Evolutionary conservation across 2,797 vertebrate genomes (phyloP).

Genomic region (Clarias laeviceps): DNA sequence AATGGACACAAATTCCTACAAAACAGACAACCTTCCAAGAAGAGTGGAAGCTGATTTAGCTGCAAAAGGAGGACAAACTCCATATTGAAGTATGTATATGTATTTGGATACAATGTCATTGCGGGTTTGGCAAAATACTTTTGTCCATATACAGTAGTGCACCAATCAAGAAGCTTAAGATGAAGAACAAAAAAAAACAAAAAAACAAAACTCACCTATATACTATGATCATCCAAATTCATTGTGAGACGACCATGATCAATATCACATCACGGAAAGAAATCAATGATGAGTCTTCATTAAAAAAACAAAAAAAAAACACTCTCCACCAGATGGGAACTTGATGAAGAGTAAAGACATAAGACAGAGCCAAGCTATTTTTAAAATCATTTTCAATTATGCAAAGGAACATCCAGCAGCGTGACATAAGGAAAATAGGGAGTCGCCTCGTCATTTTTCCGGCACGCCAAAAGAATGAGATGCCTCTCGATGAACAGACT

Average conservation of each 20-base stretch:
- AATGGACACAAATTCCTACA: too few species aligned
- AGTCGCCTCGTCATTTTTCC: conserved; percentile 7
- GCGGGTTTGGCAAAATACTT: too few species aligned
- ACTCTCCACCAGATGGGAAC: neutral
- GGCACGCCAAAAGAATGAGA: conserved; percentile 24
- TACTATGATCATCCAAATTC: neutral
- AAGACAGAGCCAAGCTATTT: conserved; percentile 3
- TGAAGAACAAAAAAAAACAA: neutral
- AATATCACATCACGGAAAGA: neutral
- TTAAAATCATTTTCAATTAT: conserved; percentile 21
- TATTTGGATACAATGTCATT: too few species aligned
- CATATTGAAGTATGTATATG: too few species aligned
- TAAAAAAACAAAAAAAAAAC: conserved; percentile 13
- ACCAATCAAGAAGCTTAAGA: neutral
- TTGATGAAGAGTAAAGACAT: conserved; percentile 26
- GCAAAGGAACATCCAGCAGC: conserved; percentile 16
- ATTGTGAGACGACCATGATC: neutral
- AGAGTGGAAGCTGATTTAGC: too few species aligned
- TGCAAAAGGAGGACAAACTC: too few species aligned
- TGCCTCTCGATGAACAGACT: conserved; percentile 29
- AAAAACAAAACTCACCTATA: neutral
- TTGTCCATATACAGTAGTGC: too few species aligned
- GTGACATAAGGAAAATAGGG: conserved; percentile 20
- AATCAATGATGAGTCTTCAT: conserved; percentile 5
- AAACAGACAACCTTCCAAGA: too few species aligned